phyloP scores from a whole-genome alignment of 2,113 vertebrate species.

The Ardeotis arabs region DNA sequence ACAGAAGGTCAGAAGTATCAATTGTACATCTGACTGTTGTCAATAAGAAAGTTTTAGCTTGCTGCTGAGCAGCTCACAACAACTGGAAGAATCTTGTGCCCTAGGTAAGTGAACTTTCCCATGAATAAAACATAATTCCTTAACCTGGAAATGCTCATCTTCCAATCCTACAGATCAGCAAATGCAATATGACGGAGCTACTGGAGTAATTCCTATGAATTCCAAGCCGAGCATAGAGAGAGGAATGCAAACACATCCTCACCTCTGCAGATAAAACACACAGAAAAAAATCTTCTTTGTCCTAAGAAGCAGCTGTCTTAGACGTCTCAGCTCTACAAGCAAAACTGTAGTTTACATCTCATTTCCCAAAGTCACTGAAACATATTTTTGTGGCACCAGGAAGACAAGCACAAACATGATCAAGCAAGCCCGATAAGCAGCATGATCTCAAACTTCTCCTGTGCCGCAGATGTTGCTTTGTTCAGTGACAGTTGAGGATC shows the following conservation, averaged over 20 bases:
- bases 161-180: background rate
- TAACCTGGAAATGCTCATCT: slow-evolving; percentile 9
- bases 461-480: background rate
- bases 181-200: background rate
- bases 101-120: background rate
- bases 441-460: background rate
- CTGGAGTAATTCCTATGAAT: background rate
- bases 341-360: background rate
- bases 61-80: background rate
- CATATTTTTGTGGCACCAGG: background rate
- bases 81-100: background rate
- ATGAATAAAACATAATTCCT: slow-evolving; percentile 35
- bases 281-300: background rate
- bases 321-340: background rate
- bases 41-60: background rate
- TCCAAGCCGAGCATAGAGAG: background rate
- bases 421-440: background rate
- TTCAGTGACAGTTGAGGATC: background rate
- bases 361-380: background rate
- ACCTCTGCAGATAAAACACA: background rate
- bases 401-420: fast-evolving
- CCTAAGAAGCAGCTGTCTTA: background rate
- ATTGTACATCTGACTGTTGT: background rate
- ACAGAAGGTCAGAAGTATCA: background rate
- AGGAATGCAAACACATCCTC: background rate